phyloP scores from a whole-genome alignment of 2,888 invertebrate species.

The Sinotaia quadrata region DNA sequence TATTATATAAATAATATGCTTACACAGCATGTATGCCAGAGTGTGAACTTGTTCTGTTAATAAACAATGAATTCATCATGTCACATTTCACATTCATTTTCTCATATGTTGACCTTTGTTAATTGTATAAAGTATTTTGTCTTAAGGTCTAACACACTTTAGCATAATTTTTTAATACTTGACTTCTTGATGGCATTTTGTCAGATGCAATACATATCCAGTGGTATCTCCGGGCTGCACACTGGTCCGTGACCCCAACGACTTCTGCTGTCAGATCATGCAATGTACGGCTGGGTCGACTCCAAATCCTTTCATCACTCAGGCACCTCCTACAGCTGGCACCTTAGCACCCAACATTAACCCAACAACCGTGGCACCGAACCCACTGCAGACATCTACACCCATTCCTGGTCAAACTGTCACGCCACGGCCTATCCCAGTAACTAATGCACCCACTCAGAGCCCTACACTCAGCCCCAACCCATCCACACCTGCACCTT shows the following conservation, averaged over 20 bases:
- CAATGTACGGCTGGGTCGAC: constrained; percentile 47
- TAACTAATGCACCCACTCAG: not conserved
- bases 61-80: too few species aligned
- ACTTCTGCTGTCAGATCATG: constrained; percentile 51
- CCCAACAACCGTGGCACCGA: constrained; percentile 24
- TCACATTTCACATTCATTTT: too few species aligned
- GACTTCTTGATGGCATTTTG: not conserved
- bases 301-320: constrained; percentile 42
- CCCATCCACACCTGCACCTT: not conserved
- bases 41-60: too few species aligned
- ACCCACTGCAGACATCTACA: constrained; percentile 24
- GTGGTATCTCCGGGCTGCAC: constrained; percentile 48
- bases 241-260: constrained; percentile 47
- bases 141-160: too few species aligned
- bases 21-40: too few species aligned
- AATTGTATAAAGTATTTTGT: too few species aligned
- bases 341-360: constrained; percentile 26
- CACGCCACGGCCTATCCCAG: constrained; percentile 14
- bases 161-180: not conserved
- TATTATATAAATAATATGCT: too few species aligned
- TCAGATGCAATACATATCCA: constrained; percentile 50
- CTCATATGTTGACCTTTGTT: too few species aligned
- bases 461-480: not conserved
- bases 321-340: constrained; percentile 31
- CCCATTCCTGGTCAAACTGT: constrained; percentile 21